phyloP scores from a whole-genome alignment of 2,888 invertebrate genomes.

The Steinernema scapterisci region DNA sequence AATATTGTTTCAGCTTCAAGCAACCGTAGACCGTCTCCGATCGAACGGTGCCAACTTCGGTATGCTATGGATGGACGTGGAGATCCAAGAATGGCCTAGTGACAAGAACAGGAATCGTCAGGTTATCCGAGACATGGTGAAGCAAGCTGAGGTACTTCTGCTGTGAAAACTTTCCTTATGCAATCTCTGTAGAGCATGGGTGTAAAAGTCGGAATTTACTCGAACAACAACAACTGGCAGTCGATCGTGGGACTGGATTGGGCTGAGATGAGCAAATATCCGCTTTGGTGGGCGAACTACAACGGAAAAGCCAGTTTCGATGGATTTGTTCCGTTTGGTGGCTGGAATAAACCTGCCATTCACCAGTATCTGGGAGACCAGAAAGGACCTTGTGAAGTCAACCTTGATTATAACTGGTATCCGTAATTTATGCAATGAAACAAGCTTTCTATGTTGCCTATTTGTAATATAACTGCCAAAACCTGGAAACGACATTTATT shows the following conservation, averaged over 20 bases:
- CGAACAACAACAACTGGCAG: constrained; percentile 53
- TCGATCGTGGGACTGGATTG: constrained; percentile 52
- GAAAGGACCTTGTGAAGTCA: constrained; percentile 48
- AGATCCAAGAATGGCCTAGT: constrained; percentile 48
- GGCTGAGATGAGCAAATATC: constrained; percentile 40
- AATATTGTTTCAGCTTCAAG: neutral
- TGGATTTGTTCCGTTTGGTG: constrained; percentile 44
- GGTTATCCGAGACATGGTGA: constrained; percentile 46
- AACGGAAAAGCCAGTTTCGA: constrained; percentile 38
- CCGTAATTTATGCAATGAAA: too few species aligned
- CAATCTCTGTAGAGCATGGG: constrained; percentile 24
- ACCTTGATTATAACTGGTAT: constrained; percentile 47
- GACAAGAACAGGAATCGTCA: constrained; percentile 45
- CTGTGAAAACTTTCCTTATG: neutral
- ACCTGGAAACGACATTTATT: too few species aligned
- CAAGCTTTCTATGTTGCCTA: too few species aligned
- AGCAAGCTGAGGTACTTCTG: constrained; percentile 34
- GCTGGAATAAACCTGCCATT: constrained; percentile 46
- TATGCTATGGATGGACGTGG: constrained; percentile 50
- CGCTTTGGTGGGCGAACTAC: constrained; percentile 56
- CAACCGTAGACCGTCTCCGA: constrained; percentile 1
- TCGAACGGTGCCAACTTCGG: constrained; percentile 35
- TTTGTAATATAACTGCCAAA: too few species aligned
- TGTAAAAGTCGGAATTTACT: constrained; percentile 47
- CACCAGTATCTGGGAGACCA: constrained; percentile 48